Base-by-base conservation (phyloP, 2,113 vertebrate genomes). In the Danionella cerebrum region DNA sequence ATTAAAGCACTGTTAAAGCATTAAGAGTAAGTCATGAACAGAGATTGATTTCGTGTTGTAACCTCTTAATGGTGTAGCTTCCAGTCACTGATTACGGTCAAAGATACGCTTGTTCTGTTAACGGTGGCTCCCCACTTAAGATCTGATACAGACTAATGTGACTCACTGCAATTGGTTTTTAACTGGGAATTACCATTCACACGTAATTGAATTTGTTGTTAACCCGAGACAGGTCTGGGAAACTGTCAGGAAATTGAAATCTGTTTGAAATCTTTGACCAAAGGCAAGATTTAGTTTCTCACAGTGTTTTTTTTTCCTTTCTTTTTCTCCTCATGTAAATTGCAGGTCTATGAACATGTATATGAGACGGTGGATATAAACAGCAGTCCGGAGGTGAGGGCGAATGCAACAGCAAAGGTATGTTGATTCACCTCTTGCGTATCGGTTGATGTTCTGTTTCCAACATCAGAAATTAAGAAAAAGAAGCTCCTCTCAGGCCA, bases 311-410 rank as follows among this genome's bases (percentile, higher is more conserved):
- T 71, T 3, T 54, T n/a, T 54, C 25, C 47, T 71, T 36, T 31
- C 3, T 12, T n/a, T n/a, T n/a, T n/a, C n/a, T n/a, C n/a, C n/a
- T n/a, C n/a, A 1, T 29, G 39, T 19, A 27, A n/a, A 25, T 82
- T 76, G 57, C 81, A 99, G 96, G 96, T 98, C 10, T 99, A 99
- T 76, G 95, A 99, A 69, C 96, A 99, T 1, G 96, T 99, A 1
- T 99, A 99, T 64, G 96, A 99, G 83, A 99, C 96, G 0, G 96
- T 99, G 83, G 96, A 98, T 76, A 98, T 98, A 82, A 97, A 94
- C 83, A 97, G 96, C 83, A 98, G 90, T 76, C 95, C 96, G 2
- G 96, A 99, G 84, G 95, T 98, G 60, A 86, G 96, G 86, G 96
- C 96, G 71, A 98, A 96, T 69, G 96, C 96, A 33, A 99, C 96